Conservation (phyloP, 2,888 invertebrate genomes). For the Hirtodrosophila cameraria region DNA sequence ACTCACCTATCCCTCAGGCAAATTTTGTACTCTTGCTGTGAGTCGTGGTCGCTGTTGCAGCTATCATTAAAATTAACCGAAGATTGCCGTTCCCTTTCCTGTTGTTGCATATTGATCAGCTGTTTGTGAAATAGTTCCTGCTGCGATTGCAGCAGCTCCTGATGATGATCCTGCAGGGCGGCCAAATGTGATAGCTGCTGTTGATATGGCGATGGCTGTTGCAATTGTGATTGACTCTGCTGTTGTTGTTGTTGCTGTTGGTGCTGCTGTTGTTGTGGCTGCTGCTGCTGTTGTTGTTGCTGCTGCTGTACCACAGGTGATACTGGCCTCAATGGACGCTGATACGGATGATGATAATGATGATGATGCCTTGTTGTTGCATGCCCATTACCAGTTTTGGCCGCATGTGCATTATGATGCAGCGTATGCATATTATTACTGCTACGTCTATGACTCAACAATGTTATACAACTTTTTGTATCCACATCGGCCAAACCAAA, state of each 20-base stretch:
- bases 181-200: slow-evolving; percentile 65
- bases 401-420: slow-evolving; percentile 77
- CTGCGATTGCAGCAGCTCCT: slow-evolving; percentile 68
- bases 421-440: slow-evolving; percentile 44
- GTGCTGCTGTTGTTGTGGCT: slow-evolving; percentile 32
- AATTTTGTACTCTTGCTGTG: slow-evolving; percentile 81
- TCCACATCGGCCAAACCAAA: slow-evolving; percentile 76
- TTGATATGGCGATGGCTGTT: slow-evolving; percentile 62
- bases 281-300: slow-evolving; percentile 30
- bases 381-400: slow-evolving; percentile 41
- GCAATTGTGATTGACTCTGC: slow-evolving; percentile 40
- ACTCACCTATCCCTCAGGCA: slow-evolving; percentile 84
- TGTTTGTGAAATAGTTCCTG: slow-evolving; percentile 80
- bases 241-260: slow-evolving; percentile 40
- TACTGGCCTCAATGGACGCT: slow-evolving; percentile 58
- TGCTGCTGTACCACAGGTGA: slow-evolving; percentile 43
- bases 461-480: slow-evolving; percentile 47
- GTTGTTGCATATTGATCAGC: slow-evolving; percentile 67
- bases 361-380: slow-evolving; percentile 33
- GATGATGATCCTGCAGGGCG: slow-evolving; percentile 69
- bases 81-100: slow-evolving; percentile 39
- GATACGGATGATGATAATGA: slow-evolving; percentile 71
- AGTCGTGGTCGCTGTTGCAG: slow-evolving; percentile 68
- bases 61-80: slow-evolving; percentile 60
- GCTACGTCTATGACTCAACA: slow-evolving; percentile 59